Conservation (phyloP, 1,140 invertebrate species). For the Oncopeltus fasciatus region DNA sequence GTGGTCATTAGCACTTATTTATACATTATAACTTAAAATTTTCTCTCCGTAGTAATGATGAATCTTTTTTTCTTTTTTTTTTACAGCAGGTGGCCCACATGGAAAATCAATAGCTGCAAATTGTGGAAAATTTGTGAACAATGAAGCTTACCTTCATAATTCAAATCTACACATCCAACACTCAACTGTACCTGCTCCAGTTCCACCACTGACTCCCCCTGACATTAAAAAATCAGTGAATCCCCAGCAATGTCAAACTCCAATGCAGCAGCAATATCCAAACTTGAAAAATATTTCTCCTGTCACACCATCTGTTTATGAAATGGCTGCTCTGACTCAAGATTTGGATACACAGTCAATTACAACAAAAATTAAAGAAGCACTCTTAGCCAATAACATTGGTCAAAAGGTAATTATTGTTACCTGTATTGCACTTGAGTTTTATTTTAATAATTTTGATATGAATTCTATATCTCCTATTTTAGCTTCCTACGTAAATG, state of each 20-base stretch:
- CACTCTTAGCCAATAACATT: constrained; percentile 89
- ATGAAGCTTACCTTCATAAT: constrained; percentile 93
- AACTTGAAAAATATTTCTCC: constrained; percentile 55
- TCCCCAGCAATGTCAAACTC: constrained; percentile 36
- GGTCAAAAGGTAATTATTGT: constrained; percentile 79
- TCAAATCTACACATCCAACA: constrained; percentile 30
- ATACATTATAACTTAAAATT: no score
- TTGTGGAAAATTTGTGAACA: constrained; percentile 89
- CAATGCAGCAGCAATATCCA: constrained; percentile 44
- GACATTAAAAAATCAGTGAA: constrained; percentile 18
- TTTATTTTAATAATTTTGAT: no score
- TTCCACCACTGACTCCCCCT: constrained; percentile 31
- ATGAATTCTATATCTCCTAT: no score
- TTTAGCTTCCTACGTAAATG: no score
- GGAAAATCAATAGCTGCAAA: constrained; percentile 84
- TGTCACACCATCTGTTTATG: constrained; percentile 76
- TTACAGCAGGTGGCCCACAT: constrained; percentile 56
- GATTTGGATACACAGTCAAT: constrained; percentile 93
- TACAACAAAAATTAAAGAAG: constrained; percentile 94
- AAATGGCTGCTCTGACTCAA: constrained; percentile 90
- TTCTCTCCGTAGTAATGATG: no score
- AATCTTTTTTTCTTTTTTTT: no score
- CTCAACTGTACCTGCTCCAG: constrained; percentile 29
- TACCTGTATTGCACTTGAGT: no score
- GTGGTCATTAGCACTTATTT: no score